A percentile compares a stretch with the other conserved stretches of the same genome.
phyloP scores from a whole-genome alignment of 2,888 invertebrate genomes.

The Dascillus cervinus region DNA sequence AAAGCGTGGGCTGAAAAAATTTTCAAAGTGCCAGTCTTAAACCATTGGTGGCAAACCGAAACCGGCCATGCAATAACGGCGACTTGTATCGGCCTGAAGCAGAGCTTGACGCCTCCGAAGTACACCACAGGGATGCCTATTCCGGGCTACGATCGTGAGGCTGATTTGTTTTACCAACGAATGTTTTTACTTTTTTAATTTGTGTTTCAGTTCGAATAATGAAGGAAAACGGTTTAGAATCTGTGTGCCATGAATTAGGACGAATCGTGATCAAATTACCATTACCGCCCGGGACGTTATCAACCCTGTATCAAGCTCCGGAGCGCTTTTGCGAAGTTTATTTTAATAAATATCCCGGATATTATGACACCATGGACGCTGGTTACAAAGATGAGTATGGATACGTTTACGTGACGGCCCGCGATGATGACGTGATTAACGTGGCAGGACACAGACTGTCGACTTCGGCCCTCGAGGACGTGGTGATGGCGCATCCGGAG shows the following conservation, averaged over 20 bases:
- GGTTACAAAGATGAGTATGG: slow-evolving; percentile 79
- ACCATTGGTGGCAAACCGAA: slow-evolving; percentile 98
- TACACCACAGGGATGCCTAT: slow-evolving; percentile 77
- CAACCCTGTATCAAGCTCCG: slow-evolving; percentile 74
- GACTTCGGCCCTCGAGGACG: slow-evolving; percentile 85
- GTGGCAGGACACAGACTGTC: slow-evolving; percentile 90
- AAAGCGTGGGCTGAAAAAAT: slow-evolving; percentile 66
- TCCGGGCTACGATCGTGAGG: slow-evolving; percentile 78
- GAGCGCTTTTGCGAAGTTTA: slow-evolving; percentile 74
- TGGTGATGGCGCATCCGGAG: slow-evolving; percentile 76
- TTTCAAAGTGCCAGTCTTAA: slow-evolving; percentile 70
- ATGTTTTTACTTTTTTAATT: slow-evolving; percentile 2
- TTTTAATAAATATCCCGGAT: slow-evolving; percentile 66
- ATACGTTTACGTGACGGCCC: slow-evolving; percentile 79
- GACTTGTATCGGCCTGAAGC: slow-evolving; percentile 69
- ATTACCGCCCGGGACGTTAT: slow-evolving; percentile 81
- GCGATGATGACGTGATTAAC: slow-evolving; percentile 93
- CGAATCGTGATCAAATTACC: slow-evolving; percentile 78
- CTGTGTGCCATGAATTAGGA: slow-evolving; percentile 67
- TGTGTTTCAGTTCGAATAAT: slow-evolving; percentile 54
- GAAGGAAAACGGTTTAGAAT: slow-evolving; percentile 60
- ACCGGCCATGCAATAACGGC: slow-evolving; percentile 87
- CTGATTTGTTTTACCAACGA: not conserved
- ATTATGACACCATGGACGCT: slow-evolving; percentile 93
- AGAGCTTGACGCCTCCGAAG: slow-evolving; percentile 61